Evolutionary conservation across 2,113 vertebrate genomes (phyloP), one percentile per base, ranked within the genome.

Genomic region (Catharus bicknelli): DNA sequence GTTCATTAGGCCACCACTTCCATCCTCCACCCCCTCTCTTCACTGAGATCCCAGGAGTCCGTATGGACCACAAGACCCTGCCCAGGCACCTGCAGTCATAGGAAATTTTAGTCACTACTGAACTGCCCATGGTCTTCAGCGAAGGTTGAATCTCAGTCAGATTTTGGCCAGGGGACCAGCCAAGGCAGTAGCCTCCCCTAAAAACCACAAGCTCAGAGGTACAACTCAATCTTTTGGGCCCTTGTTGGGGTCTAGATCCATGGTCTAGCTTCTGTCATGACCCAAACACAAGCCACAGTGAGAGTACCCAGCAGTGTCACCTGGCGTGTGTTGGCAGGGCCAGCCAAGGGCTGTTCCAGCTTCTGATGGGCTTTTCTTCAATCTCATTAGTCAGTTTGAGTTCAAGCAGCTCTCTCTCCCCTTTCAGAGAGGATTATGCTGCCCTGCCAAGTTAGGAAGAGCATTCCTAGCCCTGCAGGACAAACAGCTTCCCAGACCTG

Each of bases 401-500:
- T 91, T 96, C 95, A 95, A 93, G 91, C 82, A 94, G 95, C 93
- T 95, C 91, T 90, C 87, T 94, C 84, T 91, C 75, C 68, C 87
- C 82, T 96, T 96, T 96, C 93, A 96, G 82, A 94, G 63, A 83
- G 94, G 95, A 96, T 94, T 94, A 96, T 2, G 59, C 63, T 90
- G 91, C 94, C 91, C 82, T 96, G 94, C 96, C 95, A 96, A 94
- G 91, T 87, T 94, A 95, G 95, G 95, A 93, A 96, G 94, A 95
- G 94, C 91, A 96, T 96, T 96, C 93, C 94, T 94, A 95, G 90
- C 94, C 82, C 94, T 94, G 93, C 94, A 96, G 95, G 96, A 96
- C 95, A 96, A 96, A 96, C 93, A 96, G 91, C 87, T 95, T 96
- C 94, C 90, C 91, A 95, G 94, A 94, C 94, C 95, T 90, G 87